Base-by-base conservation (phyloP, 2,888 invertebrate species). In the Actias luna region DNA sequence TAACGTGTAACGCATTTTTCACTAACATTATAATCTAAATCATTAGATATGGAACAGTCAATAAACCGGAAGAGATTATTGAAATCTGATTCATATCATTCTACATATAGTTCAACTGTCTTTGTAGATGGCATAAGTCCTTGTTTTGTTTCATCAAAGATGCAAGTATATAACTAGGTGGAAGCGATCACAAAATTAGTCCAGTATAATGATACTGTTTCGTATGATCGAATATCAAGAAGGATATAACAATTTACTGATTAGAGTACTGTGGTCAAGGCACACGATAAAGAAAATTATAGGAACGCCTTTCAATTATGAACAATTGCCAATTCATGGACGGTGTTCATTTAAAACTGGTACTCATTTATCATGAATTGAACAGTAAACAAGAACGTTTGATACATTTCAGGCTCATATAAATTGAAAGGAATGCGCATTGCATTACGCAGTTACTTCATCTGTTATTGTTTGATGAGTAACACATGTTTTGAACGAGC, bases 351-450 rank as follows among this genome's bases (percentile, higher is more conserved):
- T n/a, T 55, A 55, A 3, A 55, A 29, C 14, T 29, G 29, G 5
- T 27, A 7, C 3, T 29, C 46, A 10, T 29, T 55, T 29, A 29
- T 29, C 55, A 29, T 29, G 55, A n/a, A n/a, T 29, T 27, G 29
- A 55, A 29, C 16, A 16, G 55, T 55, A 55, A 55, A 55, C 55
- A 29, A 55, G 16, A 55, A 7, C 55, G 29, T 55, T 29, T 16
- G 55, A 55, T 16, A 55, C 29, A 55, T 55, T 29, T 4, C 0
- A 55, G 5, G 55, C 5, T 55, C 16, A 5, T 55, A 29, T 29
- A 55, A 8, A 29, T 55, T 29, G n/a, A 55, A 29, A 55, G 55
- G 29, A 29, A 55, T n/a, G 55, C 55, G 29, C 14, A 55, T 16
- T 29, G 7, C 55, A 55, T 55, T 55, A 16, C 29, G 55, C 8